phyloP scores from a whole-genome alignment of 2,113 vertebrate genomes.

The Otus sunia region DNA sequence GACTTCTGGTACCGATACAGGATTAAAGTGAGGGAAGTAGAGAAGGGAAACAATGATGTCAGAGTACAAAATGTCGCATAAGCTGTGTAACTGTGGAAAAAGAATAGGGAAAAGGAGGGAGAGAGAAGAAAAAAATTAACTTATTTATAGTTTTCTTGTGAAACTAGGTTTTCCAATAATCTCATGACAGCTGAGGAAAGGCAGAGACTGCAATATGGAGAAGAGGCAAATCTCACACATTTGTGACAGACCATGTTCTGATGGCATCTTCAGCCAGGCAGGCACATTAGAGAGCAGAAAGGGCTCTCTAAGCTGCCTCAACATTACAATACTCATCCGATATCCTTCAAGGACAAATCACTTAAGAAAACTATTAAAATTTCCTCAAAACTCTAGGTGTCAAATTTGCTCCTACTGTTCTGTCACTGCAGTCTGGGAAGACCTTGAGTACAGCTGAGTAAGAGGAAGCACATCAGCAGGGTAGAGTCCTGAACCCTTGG shows the following conservation, averaged over 20 bases:
- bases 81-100: not conserved
- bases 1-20: not conserved
- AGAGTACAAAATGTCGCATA: not conserved
- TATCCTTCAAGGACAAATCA: not conserved
- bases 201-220: not conserved
- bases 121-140: not conserved
- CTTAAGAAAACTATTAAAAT: not conserved
- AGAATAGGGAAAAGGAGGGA: not conserved
- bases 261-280: not conserved
- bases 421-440: not conserved
- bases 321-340: rapidly evolving
- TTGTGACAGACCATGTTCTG: not conserved
- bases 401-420: not conserved
- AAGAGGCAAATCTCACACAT: not conserved
- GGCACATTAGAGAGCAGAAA: rapidly evolving
- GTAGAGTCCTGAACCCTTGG: not conserved
- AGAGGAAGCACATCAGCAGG: not conserved
- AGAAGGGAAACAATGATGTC: not conserved
- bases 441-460: not conserved
- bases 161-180: not conserved
- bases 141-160: not conserved
- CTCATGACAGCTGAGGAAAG: not conserved
- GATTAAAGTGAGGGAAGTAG: not conserved
- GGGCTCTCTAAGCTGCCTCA: not conserved
- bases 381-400: not conserved